Conservation (phyloP, 2,113 vertebrate species). For the Ornithorhynchus anatinus region DNA sequence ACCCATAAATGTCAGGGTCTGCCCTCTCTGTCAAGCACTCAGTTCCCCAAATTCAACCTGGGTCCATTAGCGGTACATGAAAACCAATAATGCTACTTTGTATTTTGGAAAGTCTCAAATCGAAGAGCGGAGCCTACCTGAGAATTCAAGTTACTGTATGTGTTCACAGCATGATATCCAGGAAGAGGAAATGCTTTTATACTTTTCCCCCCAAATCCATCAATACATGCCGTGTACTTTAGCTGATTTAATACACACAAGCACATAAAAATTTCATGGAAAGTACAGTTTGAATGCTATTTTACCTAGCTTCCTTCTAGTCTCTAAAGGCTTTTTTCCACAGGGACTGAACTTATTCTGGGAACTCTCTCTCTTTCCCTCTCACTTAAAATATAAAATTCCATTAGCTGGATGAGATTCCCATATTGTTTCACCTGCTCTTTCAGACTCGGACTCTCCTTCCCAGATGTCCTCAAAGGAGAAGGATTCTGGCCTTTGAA, state of each 20-base stretch:
- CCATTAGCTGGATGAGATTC: constrained; percentile 58
- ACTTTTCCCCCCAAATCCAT: constrained; percentile 22
- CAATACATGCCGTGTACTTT: constrained; percentile 42
- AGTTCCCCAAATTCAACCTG: constrained; percentile 38
- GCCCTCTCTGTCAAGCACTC: constrained; percentile 18
- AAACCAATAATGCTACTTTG: constrained; percentile 38
- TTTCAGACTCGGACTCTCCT: background rate
- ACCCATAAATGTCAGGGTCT: constrained; percentile 13
- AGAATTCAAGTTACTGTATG: constrained; percentile 44
- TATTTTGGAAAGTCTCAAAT: constrained; percentile 50
- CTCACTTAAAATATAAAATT: constrained; percentile 52
- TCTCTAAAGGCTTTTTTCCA: constrained; percentile 62
- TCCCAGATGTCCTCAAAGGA: constrained; percentile 3
- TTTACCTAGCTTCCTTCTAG: constrained; percentile 56
- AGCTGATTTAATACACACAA: constrained; percentile 56
- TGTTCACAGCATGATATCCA: constrained; percentile 44
- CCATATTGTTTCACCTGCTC: constrained; percentile 9
- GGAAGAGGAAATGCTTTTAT: constrained; percentile 39
- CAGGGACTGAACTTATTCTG: constrained; percentile 59
- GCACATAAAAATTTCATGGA: constrained; percentile 69
- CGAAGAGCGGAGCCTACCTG: constrained; percentile 24
- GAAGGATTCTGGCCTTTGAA: background rate
- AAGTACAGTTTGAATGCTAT: constrained; percentile 60
- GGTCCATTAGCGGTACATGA: constrained; percentile 37
- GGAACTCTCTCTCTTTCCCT: too few species aligned